A percentile compares a stretch with the other conserved stretches of the same genome.
These are phyloP conservation scores for Deilephila elpenor DNA, from an alignment of 2,888 invertebrate genomes.

Conservation along the genomic window DNA sequence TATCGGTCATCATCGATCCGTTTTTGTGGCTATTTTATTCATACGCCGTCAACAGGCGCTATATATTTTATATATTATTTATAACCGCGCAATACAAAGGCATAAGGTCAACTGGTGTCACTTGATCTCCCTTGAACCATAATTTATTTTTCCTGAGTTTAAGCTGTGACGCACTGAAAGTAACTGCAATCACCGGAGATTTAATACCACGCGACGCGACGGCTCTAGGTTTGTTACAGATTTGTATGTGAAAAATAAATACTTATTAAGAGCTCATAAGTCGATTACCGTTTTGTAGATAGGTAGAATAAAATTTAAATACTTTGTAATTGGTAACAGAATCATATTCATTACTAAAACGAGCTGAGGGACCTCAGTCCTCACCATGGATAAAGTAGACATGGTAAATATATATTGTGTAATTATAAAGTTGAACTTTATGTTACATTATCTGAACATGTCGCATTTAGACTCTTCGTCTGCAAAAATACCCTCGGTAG, in stretches of 20 bases:
- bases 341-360: too few species aligned
- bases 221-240: not conserved
- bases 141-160: slow-evolving; percentile 25
- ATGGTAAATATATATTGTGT: too few species aligned
- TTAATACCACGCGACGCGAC: not conserved
- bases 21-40: slow-evolving; percentile 4
- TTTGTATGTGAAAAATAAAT: too few species aligned
- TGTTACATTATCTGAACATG: too few species aligned
- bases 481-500: too few species aligned
- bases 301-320: too few species aligned
- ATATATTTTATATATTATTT: not conserved
- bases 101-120: slow-evolving; percentile 20
- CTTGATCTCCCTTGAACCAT: slow-evolving; percentile 20
- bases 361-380: too few species aligned
- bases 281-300: not conserved
- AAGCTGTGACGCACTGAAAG: slow-evolving; percentile 26
- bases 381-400: too few species aligned
- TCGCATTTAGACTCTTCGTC: too few species aligned
- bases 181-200: not conserved
- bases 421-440: too few species aligned
- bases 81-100: slow-evolving; percentile 20
- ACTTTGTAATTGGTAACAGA: too few species aligned
- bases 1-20: not conserved
- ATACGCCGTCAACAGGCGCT: not conserved
- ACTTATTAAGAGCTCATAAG: not conserved